phyloP scores from a whole-genome alignment of 2,888 invertebrate species.

The Biston betularia region DNA sequence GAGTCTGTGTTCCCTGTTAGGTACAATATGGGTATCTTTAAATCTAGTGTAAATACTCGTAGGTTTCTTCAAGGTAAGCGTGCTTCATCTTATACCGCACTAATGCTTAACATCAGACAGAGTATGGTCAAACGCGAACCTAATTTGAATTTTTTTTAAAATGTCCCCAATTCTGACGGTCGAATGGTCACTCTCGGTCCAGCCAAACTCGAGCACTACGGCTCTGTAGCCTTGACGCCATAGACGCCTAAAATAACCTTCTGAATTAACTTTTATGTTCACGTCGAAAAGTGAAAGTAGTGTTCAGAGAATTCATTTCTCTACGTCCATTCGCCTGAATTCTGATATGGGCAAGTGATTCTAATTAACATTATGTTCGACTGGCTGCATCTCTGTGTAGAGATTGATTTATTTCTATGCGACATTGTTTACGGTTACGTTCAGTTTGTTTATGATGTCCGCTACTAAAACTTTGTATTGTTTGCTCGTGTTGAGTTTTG shows the following conservation, averaged over 20 bases:
- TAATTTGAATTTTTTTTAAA: no score
- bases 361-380: conserved; percentile 41
- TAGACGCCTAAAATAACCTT: conserved; percentile 36
- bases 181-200: conserved; percentile 16
- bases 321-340: conserved; percentile 34
- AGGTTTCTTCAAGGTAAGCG: no score
- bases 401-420: conserved; percentile 21
- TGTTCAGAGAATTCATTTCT: conserved; percentile 32
- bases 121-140: no score
- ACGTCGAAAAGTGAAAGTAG: conserved; percentile 40
- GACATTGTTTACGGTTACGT: conserved; percentile 9
- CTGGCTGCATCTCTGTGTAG: conserved; percentile 32
- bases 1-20: no score
- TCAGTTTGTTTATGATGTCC: conserved; percentile 2
- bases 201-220: conserved; percentile 19
- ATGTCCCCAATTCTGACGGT: conserved; percentile 3
- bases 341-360: conserved; percentile 36
- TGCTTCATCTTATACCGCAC: no score
- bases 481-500: conserved; percentile 1
- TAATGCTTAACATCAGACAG: no score
- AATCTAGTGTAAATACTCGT: no score
- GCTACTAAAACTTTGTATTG: neutral
- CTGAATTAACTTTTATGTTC: conserved; percentile 32
- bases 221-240: conserved; percentile 23
- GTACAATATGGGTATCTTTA: no score